phyloP scores from a whole-genome alignment of 2,888 invertebrate genomes.

The Oligia latruncula region DNA sequence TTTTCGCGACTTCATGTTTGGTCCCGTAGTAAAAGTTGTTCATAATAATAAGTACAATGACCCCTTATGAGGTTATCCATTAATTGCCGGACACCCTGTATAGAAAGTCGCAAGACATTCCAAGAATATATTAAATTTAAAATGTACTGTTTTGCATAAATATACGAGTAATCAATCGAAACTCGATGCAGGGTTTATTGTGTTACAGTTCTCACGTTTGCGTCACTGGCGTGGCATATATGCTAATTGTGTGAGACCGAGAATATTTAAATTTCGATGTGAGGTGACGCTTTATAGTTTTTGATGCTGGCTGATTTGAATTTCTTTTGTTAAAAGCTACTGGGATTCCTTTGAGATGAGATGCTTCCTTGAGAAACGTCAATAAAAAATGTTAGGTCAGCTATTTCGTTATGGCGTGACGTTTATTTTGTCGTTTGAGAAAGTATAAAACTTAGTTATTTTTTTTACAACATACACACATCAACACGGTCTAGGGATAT shows the following conservation, averaged over 20 bases:
- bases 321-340: slow-evolving; percentile 49
- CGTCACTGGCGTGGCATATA: slow-evolving; percentile 64
- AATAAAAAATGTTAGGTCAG: not conserved
- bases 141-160: slow-evolving; percentile 74
- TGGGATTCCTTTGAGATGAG: slow-evolving; percentile 20
- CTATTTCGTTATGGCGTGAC: not conserved
- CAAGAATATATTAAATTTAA: slow-evolving; percentile 69
- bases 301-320: slow-evolving; percentile 39
- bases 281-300: slow-evolving; percentile 27
- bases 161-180: slow-evolving; percentile 78
- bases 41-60: no score
- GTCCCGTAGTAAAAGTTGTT: no score
- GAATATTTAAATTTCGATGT: slow-evolving; percentile 54
- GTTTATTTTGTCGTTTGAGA: not conserved
- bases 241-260: slow-evolving; percentile 74
- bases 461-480: not conserved
- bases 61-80: no score
- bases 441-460: not conserved
- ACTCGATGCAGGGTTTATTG: slow-evolving; percentile 59
- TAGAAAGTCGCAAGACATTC: slow-evolving; percentile 46
- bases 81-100: no score
- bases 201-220: slow-evolving; percentile 79
- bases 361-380: slow-evolving; percentile 2
- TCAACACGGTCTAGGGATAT: no score
- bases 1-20: no score